Evolutionary conservation across 2,888 invertebrate species (phyloP), one percentile per base, ranked within the genome.

Genomic region (Anthophora plumipes): DNA sequence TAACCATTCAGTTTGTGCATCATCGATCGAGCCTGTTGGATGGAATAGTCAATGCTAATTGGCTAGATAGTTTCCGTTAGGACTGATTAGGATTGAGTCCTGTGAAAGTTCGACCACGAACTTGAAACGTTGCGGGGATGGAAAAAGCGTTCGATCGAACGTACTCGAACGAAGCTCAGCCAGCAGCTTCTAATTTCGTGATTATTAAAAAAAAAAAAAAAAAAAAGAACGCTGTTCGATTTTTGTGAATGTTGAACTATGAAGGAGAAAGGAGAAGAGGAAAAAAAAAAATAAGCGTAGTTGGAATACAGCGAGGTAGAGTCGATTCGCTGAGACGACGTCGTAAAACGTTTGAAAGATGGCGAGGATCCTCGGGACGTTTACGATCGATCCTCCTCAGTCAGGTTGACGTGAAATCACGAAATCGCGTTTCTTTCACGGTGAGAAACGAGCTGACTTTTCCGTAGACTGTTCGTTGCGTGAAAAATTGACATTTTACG

Each of bases 341-440:
- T 61, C 61, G 55, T 43, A 61, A 63, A 68, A 68, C 55, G 41
- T 41, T 68, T 48, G 50, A 78, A 68, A 52, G 54, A 77, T 50
- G 63, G 50, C n/a, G 22, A 43, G 41, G 41, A 68, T 20, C 43
- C n/a, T n/a, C 9, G 31, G 9, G 63, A 63, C 68, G 61, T 77
- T 77, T 63, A 68, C 77, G 77, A 68, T 41, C 77, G 68, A 63
- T 61, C 41, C 22, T 17, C 50, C 43, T 50, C 54, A 60, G 12
- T 43, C 37, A 43, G 37, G n/a, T 17, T 37, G 48, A 61, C 17
- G 68, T 41, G 52, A 57, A 63, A 55, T 68, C 77, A 55, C 61
- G 61, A 43, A 39, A 31, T 67, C 67, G 46, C 41, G n/a, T 67
- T 61, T 57, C 77, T 25, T 14, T 25, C 41, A 17, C 2, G n/a